Percentiles rank a stretch among this genome's conserved stretches.
Conservation (phyloP, 2,113 vertebrate species). For the Stercorarius parasiticus region DNA sequence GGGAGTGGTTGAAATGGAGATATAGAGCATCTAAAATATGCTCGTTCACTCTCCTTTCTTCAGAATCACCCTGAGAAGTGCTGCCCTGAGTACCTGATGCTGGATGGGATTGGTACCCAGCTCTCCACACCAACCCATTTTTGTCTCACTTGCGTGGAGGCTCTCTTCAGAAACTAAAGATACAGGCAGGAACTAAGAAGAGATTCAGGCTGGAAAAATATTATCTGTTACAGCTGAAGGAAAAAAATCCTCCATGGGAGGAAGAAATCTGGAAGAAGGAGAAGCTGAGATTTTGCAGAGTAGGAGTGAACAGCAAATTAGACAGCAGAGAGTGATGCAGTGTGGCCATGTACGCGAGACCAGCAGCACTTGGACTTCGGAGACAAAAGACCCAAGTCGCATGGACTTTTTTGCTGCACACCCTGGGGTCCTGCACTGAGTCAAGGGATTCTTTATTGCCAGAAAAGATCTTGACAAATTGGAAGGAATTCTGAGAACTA, state of each 20-base stretch:
- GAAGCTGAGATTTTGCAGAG: neutral
- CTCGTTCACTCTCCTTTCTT: neutral
- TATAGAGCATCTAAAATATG: neutral
- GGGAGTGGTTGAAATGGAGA: neutral
- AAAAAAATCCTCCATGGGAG: neutral
- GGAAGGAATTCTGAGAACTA: constrained; percentile 21
- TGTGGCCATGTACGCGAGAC: neutral
- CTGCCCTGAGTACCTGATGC: neutral
- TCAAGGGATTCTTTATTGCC: constrained; percentile 2
- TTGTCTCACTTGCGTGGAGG: neutral
- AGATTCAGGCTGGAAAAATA: neutral
- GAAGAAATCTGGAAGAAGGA: neutral
- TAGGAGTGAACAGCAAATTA: neutral
- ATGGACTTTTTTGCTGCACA: neutral
- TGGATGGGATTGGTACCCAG: neutral
- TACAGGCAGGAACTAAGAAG: neutral
- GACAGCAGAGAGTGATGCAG: neutral
- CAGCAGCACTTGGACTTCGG: neutral
- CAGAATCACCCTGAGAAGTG: neutral
- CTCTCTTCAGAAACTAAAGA: neutral
- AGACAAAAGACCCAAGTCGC: neutral
- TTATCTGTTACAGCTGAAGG: neutral
- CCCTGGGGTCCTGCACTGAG: neutral
- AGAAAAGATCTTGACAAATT: constrained; percentile 37
- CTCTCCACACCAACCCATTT: neutral